Base-by-base conservation (phyloP, 2,113 vertebrate species). In the Probosciger aterrimus region DNA sequence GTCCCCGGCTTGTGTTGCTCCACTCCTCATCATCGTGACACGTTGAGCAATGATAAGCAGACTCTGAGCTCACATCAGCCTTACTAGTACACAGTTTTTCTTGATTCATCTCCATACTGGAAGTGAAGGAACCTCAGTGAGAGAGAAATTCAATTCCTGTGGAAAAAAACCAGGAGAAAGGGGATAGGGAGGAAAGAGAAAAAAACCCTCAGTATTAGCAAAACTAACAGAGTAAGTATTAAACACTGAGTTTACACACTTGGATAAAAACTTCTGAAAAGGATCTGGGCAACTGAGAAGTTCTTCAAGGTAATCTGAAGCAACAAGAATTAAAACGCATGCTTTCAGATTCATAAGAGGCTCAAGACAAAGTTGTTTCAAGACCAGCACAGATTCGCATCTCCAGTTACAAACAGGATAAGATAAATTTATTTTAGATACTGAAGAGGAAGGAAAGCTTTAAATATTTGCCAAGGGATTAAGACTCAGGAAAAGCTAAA, bases 1-100 rank as follows among this genome's bases (percentile, higher is more conserved):
- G 98, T 1, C 98, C 98, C 65, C 98, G 97, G 65, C 97, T 97
- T 8, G 78, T 90, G 22, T 83, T 97, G 86, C 90, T 93, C 53
- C 96, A 86, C 28, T 98, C 97, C 59, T 99, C 98, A 1, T 97
- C 98, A n/a, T 95, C 97, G 0, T 98, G 98, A 35, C 98, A 99
- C 0, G 98, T 89, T 1, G 98, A 95, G 89, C 99, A 99, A 95
- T 98, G 98, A 96, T 96, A 98, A 0, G 96, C 89, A 7, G 98
- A 47, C 14, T 98, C 98, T 9, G 98, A 62, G 69, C 94, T 95
- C 46, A 96, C 31, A 8, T 98, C 98, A 37, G 95, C 96, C 78
- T 97, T 97, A 30, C 93, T 92, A 83, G 88, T 5, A 52, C 76
- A 87, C 81, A 94, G 85, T 9, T 94, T 95, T 30, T 97, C 98